Base-by-base conservation (phyloP, 2,797 vertebrate genomes). In the Pachyuromys duprasi region DNA sequence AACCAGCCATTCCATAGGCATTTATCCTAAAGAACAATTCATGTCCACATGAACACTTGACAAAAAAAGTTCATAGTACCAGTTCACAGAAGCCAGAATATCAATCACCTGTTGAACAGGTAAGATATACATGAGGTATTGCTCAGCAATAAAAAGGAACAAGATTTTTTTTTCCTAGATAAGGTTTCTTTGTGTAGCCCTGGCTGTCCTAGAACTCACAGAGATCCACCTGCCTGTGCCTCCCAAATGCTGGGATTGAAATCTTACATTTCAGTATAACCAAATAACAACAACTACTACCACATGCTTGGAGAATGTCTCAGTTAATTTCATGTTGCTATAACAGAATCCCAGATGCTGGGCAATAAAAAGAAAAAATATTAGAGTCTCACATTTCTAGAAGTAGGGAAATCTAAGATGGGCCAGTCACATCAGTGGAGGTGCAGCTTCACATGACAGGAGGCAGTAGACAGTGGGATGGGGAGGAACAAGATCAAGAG, bases 21-120 rank as follows among this genome's bases (percentile, higher is more conserved):
- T 87, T 87, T 75, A 87, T 39, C 11, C 57, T 15, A 1, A 75
- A 70, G 70, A 53, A 91, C 86, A 81, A 95, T 49, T 75, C 2
- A 8, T 4, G 8, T 18, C 20, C 24, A 18, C 12, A 55, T 7
- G 39, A 92, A 74, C 84, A 24, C 57, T 89, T 78, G 49, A 49
- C 49, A 55, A 9, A 13, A 76, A 74, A 93, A 57, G 36, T 74
- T 91, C 42, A 79, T n/a, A 22, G 63, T 75, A 69, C 75, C 12
- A 81, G 14, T 88, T 88, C 28, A 53, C 45, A 86, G 24, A 74
- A 75, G 63, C 39, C 60, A 33, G 63, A 83, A 89, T 96, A 86
- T 39, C 75, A 20, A 93, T 26, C 20, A 49, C 5, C n/a, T 89
- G 89, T 22, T 62, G 49, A 45, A 76, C 14, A 88, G 57, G 53